Base-by-base conservation (phyloP, 2,888 invertebrate genomes). In the Sylvicola cinctus region DNA sequence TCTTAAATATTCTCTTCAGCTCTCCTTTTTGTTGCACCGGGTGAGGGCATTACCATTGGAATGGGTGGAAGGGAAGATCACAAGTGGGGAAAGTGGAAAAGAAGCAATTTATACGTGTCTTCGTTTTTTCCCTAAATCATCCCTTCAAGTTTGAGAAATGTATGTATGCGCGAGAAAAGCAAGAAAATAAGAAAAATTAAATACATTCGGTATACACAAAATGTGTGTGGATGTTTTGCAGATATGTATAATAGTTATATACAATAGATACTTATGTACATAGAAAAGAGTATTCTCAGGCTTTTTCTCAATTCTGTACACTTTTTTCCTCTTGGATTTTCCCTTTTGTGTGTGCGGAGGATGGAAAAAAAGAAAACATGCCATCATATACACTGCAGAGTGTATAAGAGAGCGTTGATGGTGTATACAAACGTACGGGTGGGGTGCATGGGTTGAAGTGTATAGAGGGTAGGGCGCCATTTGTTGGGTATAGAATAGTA, bases 101-200 rank as follows among this genome's bases (percentile, higher is more conserved):
- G 27, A 32, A 36, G 35, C 31, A 38, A 41, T 41, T 41, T 41
- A 41, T 41, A 32, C 36, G 36, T 36, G 37, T 41, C 39, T 39
- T 41, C 35, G 33, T 29, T 39, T 39, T 36, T 32, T 37, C 31
- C 40, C 37, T 42, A 42, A 42, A 42, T 42, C 40, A 42, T 42
- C 40, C 42, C 39, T 39, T 42, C 42, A 42, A 39, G 36, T 36
- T 36, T 32, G 37, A 34, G 38, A 36, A 38, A 38, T 33, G 41
- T 30, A 31, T 35, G 39, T 34, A 33, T 33, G 27, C 25, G 27
- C 27, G 26, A 27, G 26, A 33, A 15, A 14, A 7, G 23, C 25
- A 16, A 16, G 16, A n/a, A 32, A 20, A 32, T 23, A 23, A 14
- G 13, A 28, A 28, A 28, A 28, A 28, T 28, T 12, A 28, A 28